A percentile compares a stretch with the other conserved stretches of the same genome.
phyloP scores from a whole-genome alignment of 2,888 invertebrate species.

The Cyrtodaria siliqua region DNA sequence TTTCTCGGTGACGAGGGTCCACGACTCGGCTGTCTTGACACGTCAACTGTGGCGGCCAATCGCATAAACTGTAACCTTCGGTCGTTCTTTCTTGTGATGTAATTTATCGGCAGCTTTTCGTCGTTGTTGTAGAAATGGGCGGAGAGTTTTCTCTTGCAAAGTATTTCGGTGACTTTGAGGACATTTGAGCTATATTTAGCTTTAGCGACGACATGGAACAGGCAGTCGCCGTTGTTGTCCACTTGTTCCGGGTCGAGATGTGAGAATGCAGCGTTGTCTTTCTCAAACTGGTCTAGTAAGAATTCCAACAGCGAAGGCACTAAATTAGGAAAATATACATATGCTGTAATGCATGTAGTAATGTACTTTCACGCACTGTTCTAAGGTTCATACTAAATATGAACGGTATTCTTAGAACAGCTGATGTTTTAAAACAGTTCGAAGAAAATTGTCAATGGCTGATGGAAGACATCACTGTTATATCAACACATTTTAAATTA shows the following conservation, averaged over 20 bases:
- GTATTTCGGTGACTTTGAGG: slow-evolving; percentile 67
- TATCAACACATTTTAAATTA: too few relatives aligned
- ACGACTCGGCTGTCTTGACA: slow-evolving; percentile 10
- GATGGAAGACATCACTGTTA: too few relatives aligned
- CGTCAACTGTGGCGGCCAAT: slow-evolving; percentile 26
- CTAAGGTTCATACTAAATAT: too few relatives aligned
- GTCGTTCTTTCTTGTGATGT: slow-evolving; percentile 70
- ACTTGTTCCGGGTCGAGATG: slow-evolving; percentile 64
- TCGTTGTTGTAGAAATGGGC: slow-evolving; percentile 69
- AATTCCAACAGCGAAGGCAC: slow-evolving; percentile 63
- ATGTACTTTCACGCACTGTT: too few relatives aligned
- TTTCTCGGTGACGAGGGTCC: slow-evolving; percentile 1
- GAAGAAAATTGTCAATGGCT: too few relatives aligned
- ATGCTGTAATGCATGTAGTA: too few relatives aligned
- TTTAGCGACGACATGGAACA: slow-evolving; percentile 68
- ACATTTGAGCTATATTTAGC: slow-evolving; percentile 60
- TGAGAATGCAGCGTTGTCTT: slow-evolving; percentile 55
- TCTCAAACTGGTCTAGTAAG: slow-evolving; percentile 64
- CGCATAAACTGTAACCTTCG: slow-evolving; percentile 65
- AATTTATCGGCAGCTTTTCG: slow-evolving; percentile 71
- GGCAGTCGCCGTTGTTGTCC: slow-evolving; percentile 60
- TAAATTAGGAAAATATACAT: too few relatives aligned
- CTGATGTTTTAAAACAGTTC: too few relatives aligned
- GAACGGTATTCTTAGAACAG: too few relatives aligned
- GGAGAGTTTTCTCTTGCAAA: slow-evolving; percentile 67